Evolutionary conservation across 2,797 vertebrate genomes (phyloP), one percentile per base, ranked within the genome.

Genomic region (Podarcis lilfordi): DNA sequence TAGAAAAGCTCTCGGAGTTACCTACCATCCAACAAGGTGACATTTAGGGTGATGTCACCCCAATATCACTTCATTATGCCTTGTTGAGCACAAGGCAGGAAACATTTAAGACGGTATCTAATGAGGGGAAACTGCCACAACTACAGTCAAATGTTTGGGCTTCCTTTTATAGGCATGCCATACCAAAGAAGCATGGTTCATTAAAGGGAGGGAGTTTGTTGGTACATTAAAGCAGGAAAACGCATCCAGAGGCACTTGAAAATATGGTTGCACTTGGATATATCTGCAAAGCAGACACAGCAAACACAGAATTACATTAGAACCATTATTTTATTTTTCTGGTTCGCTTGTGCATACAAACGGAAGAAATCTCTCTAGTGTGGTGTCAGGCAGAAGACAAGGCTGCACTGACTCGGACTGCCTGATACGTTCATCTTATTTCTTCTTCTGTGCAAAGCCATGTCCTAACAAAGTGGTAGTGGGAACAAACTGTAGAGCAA

Each of bases 1-100:
- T 93, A 92, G 90, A 90, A 92, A 93, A 90, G 61, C 89, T 94
- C 86, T 80, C 83, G 0, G 19, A 87, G 89, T 85, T 77, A 82
- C 75, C 89, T 89, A 68, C 71, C 50, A 80, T 78, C 86, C 69
- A 80, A 91, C 68, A 89, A 86, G 69, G 80, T 89, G 86, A 86
- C 89, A 92, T 80, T 87, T 86, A 89, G 91, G 89, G 88, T 89
- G 91, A 93, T 89, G 87, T 75, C 79, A 91, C 68, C 59, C 77
- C 43, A 32, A 32, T 71, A 92, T 88, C 92, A 89, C 77, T 91
- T 91, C 82, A 89, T 93, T 91, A 91, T 86, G 77, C 29, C 89
- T 92, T 88, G 80, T 81, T 59, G 85, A 89, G 77, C 7, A 72
- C 40, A 71, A 87, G 82, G 72, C 77, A 45, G 21, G n/a, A 50